phyloP scores from a whole-genome alignment of 2,888 invertebrate genomes.

The Cheilosia vernalis region DNA sequence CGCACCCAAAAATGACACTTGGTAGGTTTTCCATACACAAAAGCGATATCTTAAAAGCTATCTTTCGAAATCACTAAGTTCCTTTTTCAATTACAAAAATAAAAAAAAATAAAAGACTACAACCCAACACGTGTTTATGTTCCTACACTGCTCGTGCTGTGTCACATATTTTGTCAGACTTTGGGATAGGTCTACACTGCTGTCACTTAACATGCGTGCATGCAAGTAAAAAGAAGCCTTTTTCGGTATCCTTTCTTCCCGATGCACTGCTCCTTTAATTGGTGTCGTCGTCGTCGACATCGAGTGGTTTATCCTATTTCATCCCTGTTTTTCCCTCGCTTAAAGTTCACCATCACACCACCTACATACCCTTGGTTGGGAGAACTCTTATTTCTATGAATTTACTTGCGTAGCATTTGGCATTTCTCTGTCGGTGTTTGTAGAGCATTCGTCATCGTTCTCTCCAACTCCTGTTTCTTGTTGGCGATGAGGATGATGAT shows the following conservation, averaged over 20 bases:
- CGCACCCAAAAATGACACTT: too few relatives aligned
- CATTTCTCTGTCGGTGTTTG: not conserved
- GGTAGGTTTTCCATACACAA: too few relatives aligned
- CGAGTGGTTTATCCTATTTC: constrained; percentile 13
- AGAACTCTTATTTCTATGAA: not conserved
- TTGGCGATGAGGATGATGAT: constrained; percentile 5
- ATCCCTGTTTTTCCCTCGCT: not conserved
- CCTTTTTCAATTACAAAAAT: too few relatives aligned
- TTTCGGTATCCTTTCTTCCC: not conserved
- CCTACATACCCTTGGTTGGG: not conserved
- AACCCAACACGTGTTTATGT: too few relatives aligned
- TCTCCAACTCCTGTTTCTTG: not conserved
- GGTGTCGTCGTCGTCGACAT: constrained; percentile 2
- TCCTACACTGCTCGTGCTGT: too few relatives aligned
- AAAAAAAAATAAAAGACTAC: too few relatives aligned
- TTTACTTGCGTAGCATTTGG: not conserved
- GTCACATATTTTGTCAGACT: not conserved
- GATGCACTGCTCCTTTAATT: constrained; percentile 8
- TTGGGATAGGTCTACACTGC: constrained; percentile 5
- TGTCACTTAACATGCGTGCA: constrained; percentile 1
- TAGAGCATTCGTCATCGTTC: not conserved
- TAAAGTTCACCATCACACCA: not conserved
- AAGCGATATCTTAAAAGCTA: too few relatives aligned
- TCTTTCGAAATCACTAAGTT: too few relatives aligned
- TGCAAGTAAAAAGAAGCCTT: constrained; percentile 4